A percentile compares a stretch with the other conserved stretches of the same genome.
These are phyloP conservation scores for Branchellion lobata DNA, from an alignment of 2,888 invertebrate species.

Conservation along the genomic window DNA sequence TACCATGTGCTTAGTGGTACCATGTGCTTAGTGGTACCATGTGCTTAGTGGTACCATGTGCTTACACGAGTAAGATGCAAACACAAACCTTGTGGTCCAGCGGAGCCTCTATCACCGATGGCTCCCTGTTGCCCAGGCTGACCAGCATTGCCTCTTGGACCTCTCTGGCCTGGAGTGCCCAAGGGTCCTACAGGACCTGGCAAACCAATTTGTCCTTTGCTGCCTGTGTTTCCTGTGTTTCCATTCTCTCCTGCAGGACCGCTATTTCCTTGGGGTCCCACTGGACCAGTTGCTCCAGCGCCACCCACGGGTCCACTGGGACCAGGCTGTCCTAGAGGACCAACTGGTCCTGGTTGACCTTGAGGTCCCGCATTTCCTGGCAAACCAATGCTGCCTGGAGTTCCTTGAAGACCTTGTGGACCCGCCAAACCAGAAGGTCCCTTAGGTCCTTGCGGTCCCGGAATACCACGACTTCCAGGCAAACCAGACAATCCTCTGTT, in stretches of 20 bases:
- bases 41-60: too few species aligned
- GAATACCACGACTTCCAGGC: slow-evolving; percentile 44
- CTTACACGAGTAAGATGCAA: too few species aligned
- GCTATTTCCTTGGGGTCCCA: slow-evolving; percentile 30
- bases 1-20: too few species aligned
- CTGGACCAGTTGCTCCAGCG: slow-evolving; percentile 33
- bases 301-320: slow-evolving; percentile 40
- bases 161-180: slow-evolving; percentile 39
- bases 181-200: slow-evolving; percentile 42
- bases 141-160: slow-evolving; percentile 45
- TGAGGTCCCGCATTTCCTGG: slow-evolving; percentile 31
- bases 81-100: slow-evolving; percentile 42
- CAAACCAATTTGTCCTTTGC: slow-evolving; percentile 9
- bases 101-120: slow-evolving; percentile 38
- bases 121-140: slow-evolving; percentile 42
- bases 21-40: too few species aligned
- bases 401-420: slow-evolving; percentile 41
- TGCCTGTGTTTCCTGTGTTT: slow-evolving; percentile 27
- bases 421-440: slow-evolving; percentile 45
- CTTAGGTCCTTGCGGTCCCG: slow-evolving; percentile 44
- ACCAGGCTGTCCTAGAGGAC: slow-evolving; percentile 51
- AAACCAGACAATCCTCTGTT: slow-evolving; percentile 27
- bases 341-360: slow-evolving; percentile 44
- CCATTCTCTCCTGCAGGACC: slow-evolving; percentile 33
- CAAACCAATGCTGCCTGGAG: slow-evolving; percentile 39